These are phyloP conservation scores for Penaeus indicus DNA, from an alignment of 1,140 invertebrate genomes.

Conservation along the genomic window DNA sequence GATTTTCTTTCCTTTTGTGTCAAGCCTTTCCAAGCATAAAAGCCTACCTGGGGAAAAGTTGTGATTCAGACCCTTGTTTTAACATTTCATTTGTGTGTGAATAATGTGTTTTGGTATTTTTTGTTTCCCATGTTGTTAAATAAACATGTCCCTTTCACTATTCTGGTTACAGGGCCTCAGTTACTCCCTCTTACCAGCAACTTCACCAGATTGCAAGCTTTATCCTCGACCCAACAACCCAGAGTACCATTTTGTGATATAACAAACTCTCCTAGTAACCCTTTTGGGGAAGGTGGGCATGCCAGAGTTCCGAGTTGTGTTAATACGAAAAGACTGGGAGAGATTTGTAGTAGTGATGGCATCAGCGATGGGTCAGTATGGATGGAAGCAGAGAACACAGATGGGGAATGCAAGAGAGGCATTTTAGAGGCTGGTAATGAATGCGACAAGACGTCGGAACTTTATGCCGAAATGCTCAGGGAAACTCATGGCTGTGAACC, in stretches of 20 bases:
- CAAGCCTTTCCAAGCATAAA: too few species aligned
- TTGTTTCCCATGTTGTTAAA: too few species aligned
- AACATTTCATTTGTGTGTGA: too few species aligned
- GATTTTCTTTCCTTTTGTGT: too few species aligned
- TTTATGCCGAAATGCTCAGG: conserved; percentile 45
- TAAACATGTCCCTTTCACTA: conserved; percentile 22
- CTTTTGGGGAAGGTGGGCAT: neutral
- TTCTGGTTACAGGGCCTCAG: conserved; percentile 52
- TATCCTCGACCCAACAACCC: conserved; percentile 28
- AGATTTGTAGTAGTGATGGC: neutral
- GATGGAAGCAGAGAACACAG: conserved; percentile 20
- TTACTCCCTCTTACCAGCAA: conserved; percentile 12
- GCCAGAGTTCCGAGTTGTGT: neutral
- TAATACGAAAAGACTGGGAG: neutral
- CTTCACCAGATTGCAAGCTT: conserved; percentile 30
- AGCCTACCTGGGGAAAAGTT: too few species aligned
- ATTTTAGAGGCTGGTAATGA: neutral
- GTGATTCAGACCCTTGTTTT: too few species aligned
- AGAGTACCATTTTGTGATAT: conserved; percentile 51
- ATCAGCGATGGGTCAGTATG: neutral
- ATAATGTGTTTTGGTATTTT: too few species aligned
- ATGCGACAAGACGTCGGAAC: neutral
- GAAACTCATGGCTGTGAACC: conserved; percentile 55
- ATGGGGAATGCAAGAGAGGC: neutral
- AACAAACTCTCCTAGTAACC: conserved; percentile 34